Percentiles rank a stretch among this genome's conserved stretches.
Evolutionary conservation across 2,113 vertebrate species (phyloP).

Genomic region (Rhabdornis inornatus): DNA sequence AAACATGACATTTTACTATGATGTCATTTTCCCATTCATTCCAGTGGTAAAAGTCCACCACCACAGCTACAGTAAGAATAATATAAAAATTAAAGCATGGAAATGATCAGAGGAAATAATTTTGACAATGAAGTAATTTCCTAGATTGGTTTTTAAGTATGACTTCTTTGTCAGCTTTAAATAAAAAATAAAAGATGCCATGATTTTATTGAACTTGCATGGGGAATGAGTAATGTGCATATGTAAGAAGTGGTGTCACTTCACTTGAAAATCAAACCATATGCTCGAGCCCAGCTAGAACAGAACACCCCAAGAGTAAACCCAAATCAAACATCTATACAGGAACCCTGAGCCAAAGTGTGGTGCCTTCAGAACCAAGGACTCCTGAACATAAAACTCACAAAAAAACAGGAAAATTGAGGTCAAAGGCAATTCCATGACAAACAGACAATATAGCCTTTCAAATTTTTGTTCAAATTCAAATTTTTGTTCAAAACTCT

Average conservation of each 20-base stretch:
- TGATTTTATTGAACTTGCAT: slow-evolving; percentile 57
- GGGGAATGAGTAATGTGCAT: slow-evolving; percentile 56
- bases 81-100: slow-evolving; percentile 59
- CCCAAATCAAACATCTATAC: neutral
- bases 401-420: neutral
- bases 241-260: slow-evolving; percentile 54
- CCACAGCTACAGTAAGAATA: slow-evolving; percentile 52
- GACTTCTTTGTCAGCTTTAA: slow-evolving; percentile 64
- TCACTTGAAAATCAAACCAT: slow-evolving; percentile 59
- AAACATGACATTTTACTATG: slow-evolving; percentile 57
- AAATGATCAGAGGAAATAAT: slow-evolving; percentile 66
- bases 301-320: slow-evolving; percentile 29
- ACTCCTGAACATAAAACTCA: neutral
- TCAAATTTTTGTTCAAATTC: neutral
- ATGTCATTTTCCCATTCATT: slow-evolving; percentile 65
- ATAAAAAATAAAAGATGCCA: slow-evolving; percentile 53
- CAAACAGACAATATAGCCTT: neutral
- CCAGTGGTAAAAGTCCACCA: slow-evolving; percentile 35
- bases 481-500: neutral
- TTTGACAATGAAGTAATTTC: slow-evolving; percentile 70
- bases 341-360: neutral
- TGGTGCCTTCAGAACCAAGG: neutral
- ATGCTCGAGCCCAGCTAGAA: slow-evolving; percentile 11
- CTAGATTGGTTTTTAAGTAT: slow-evolving; percentile 58
- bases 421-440: neutral